Evolutionary conservation across 1,140 invertebrate species (phyloP).

Genomic region (Drepana arcuata): DNA sequence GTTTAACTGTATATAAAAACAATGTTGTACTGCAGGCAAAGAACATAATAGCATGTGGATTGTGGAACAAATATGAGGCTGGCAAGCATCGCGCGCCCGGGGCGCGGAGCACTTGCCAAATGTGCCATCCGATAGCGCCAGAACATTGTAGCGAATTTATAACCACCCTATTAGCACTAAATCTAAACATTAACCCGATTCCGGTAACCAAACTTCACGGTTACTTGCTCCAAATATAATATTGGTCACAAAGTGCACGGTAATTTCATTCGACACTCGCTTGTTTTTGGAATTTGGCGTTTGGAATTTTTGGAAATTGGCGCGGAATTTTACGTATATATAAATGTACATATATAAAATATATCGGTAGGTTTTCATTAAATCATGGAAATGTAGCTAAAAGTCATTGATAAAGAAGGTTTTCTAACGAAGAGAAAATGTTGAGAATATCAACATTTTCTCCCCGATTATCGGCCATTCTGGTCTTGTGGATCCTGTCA

Average conservation of each 20-base stretch:
- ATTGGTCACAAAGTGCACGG: conserved; percentile 39
- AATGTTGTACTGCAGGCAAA: conserved; percentile 44
- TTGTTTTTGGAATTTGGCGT: conserved; percentile 4
- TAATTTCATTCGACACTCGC: conserved; percentile 31
- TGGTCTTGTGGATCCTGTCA: no score
- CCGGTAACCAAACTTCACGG: conserved; percentile 61
- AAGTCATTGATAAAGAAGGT: no score
- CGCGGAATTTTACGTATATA: no score
- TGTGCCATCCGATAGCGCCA: conserved; percentile 64
- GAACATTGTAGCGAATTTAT: conserved; percentile 65
- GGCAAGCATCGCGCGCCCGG: conserved; percentile 41
- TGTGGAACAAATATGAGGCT: conserved; percentile 48
- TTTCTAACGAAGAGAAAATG: no score
- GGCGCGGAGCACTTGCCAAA: conserved; percentile 54
- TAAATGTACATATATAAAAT: no score
- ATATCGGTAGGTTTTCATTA: no score
- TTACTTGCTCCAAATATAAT: conserved; percentile 39
- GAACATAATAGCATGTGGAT: conserved; percentile 27
- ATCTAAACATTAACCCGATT: conserved; percentile 71
- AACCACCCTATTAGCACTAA: conserved; percentile 69
- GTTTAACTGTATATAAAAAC: no score
- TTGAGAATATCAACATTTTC: no score
- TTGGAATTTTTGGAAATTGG: no score
- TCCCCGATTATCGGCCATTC: no score
- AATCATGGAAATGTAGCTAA: no score